Conservation (phyloP, 64 coral and sea anemone genomes). For the Cladopsammia gracilis region DNA sequence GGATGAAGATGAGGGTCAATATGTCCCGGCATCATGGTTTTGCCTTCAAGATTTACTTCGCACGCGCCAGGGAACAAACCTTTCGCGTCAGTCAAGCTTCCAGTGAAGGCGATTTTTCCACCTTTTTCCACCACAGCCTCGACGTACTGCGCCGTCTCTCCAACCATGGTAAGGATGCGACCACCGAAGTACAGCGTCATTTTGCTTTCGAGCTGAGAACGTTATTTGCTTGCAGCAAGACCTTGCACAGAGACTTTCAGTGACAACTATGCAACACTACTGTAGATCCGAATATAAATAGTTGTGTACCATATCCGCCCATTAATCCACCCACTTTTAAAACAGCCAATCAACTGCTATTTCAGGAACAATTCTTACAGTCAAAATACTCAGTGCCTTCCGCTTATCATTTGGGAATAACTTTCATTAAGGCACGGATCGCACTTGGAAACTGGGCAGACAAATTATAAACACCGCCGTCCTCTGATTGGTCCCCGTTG, state of each 20-base stretch:
- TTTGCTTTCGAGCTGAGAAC: conserved; percentile 1
- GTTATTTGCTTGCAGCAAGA: neutral
- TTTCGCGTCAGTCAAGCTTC: conserved; percentile 19
- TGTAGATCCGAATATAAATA: neutral
- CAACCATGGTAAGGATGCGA: conserved; percentile 57
- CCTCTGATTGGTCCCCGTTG: too few species aligned
- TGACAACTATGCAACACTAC: neutral
- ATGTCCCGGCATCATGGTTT: conserved; percentile 46
- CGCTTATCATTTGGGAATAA: too few species aligned
- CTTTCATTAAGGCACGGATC: too few species aligned
- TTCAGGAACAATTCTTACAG: too few species aligned
- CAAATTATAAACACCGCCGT: too few species aligned
- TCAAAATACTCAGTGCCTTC: too few species aligned
- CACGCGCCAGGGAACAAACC: neutral
- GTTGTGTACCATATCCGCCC: neutral
- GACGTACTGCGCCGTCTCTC: conserved; percentile 37
- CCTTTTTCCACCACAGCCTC: conserved; percentile 59
- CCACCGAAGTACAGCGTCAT: conserved; percentile 48
- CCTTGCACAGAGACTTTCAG: neutral
- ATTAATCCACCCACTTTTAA: neutral
- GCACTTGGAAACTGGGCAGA: too few species aligned
- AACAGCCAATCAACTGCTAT: neutral
- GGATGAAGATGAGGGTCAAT: conserved; percentile 60
- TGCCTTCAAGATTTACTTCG: conserved; percentile 6
- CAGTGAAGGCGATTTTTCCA: conserved; percentile 48